Conservation (phyloP, 2,888 invertebrate species). For the Drosophila kuntzei region DNA sequence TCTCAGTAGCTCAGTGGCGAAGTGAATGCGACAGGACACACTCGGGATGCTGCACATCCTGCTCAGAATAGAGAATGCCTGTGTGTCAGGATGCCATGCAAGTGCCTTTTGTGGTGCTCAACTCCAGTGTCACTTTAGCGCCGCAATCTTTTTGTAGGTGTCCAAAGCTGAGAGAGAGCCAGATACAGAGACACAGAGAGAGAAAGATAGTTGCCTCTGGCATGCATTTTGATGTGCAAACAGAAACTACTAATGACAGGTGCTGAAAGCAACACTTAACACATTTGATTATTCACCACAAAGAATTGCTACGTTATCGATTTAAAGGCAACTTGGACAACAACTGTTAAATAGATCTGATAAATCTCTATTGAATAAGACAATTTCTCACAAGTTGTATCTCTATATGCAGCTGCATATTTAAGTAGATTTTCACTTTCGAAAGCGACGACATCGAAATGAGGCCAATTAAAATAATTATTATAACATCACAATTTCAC, state of each 20-base stretch:
- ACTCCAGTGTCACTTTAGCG: slow-evolving; percentile 23
- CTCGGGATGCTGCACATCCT: slow-evolving; percentile 32
- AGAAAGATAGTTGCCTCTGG: background rate
- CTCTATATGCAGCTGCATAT: too few relatives aligned
- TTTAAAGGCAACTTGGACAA: background rate
- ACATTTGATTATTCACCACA: background rate
- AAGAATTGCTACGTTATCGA: background rate
- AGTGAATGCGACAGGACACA: slow-evolving; percentile 60
- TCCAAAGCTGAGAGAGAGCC: background rate
- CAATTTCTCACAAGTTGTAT: too few relatives aligned
- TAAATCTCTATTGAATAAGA: too few relatives aligned
- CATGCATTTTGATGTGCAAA: slow-evolving; percentile 25
- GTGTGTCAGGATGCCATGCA: slow-evolving; percentile 10
- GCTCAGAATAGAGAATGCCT: slow-evolving; percentile 16
- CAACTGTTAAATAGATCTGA: too few relatives aligned
- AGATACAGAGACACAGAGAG: background rate
- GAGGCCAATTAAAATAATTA: too few relatives aligned
- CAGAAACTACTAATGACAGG: slow-evolving; percentile 15
- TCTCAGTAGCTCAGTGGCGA: slow-evolving; percentile 27
- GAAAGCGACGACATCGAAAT: too few relatives aligned
- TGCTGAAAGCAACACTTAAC: slow-evolving; percentile 6
- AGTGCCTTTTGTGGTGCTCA: slow-evolving; percentile 18
- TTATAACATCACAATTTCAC: too few relatives aligned
- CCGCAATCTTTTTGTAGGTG: slow-evolving; percentile 9
- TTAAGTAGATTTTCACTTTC: too few relatives aligned